Evolutionary conservation across 2,797 vertebrate species (phyloP).

Genomic region (Poecilia wingei): DNA sequence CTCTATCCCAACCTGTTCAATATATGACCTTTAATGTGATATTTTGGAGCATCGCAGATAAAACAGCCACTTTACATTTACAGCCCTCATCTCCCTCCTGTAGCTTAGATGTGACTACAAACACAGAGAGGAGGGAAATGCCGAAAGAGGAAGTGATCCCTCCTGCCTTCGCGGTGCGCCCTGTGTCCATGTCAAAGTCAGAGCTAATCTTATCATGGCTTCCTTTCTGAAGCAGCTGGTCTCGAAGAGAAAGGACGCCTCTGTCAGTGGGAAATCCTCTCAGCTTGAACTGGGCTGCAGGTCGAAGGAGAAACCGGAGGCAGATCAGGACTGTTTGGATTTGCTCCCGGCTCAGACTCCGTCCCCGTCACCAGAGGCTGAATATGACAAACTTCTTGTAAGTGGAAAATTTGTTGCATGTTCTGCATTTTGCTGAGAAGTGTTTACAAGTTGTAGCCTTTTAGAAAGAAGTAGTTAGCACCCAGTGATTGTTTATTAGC

Average conservation of each 20-base stretch:
- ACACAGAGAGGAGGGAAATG: slow-evolving; percentile 46
- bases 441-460: neutral
- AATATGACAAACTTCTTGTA: slow-evolving; percentile 86
- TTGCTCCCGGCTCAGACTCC: slow-evolving; percentile 53
- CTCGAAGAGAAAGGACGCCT: slow-evolving; percentile 47
- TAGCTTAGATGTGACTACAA: slow-evolving; percentile 51
- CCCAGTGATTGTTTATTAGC: neutral
- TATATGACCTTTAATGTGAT: too few species aligned
- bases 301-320: slow-evolving; percentile 19
- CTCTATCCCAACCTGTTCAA: too few species aligned
- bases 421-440: neutral
- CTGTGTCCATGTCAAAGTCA: slow-evolving; percentile 45
- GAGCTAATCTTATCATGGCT: slow-evolving; percentile 59
- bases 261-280: slow-evolving; percentile 9
- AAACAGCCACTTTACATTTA: slow-evolving; percentile 6
- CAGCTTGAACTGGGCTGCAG: slow-evolving; percentile 12
- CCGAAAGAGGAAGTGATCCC: slow-evolving; percentile 70
- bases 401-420: slow-evolving; percentile 28
- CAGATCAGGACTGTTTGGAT: slow-evolving; percentile 25
- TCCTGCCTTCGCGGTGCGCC: slow-evolving; percentile 5
- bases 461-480: neutral
- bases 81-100: slow-evolving; percentile 33
- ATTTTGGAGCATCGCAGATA: slow-evolving; percentile 5
- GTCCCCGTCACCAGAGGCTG: slow-evolving; percentile 82
- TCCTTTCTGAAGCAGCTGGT: slow-evolving; percentile 69